Base-by-base conservation (phyloP, 2,797 vertebrate species). In the Neosalanx taihuensis region DNA sequence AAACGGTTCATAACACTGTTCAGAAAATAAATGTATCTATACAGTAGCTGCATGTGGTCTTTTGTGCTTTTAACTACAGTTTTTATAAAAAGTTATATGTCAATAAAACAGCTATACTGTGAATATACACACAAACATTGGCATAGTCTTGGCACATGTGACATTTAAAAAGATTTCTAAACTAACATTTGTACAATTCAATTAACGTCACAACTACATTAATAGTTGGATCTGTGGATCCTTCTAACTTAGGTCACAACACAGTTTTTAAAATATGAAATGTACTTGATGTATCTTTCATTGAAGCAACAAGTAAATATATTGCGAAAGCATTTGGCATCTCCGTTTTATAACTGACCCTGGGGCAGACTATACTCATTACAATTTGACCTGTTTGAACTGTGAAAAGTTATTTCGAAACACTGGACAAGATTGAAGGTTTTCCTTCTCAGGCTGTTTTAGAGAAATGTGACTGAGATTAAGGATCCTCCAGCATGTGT, bases 1-100 rank as follows among this genome's bases (percentile, higher is more conserved):
- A 57, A 66, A 58, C 26, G 41, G 66, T 30, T 31, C 20, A 35
- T 53, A 60, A 35, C 31, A 70, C n/a, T 72, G 49, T 31, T 64
- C 4, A 35, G 51, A 56, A 46, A 57, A 74, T 64, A 12, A 67
- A 69, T 56, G 67, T 18, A 63, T 65, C 61, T 2, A 23, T 29
- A 60, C 12, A 46, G 79, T 3, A 5, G 71, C 64, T 75, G 68
- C 59, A 65, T 17, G 3, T 63, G 26, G 30, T 65, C 74, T 12
- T 69, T 57, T 3, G 67, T 83, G 60, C 30, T 4, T 71, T 82
- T 9, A 67, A 79, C 67, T 26, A 74, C 33, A 51, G 23, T 3
- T 4, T 18, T 66, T 5, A 35, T 68, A 70, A 49, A 13, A 58
- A 15, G 30, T 67, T 33, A 41, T 6, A 68, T 37, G n/a, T 70